Base-by-base conservation (phyloP, 1,140 invertebrate genomes). In the Heliconius melpomene region DNA sequence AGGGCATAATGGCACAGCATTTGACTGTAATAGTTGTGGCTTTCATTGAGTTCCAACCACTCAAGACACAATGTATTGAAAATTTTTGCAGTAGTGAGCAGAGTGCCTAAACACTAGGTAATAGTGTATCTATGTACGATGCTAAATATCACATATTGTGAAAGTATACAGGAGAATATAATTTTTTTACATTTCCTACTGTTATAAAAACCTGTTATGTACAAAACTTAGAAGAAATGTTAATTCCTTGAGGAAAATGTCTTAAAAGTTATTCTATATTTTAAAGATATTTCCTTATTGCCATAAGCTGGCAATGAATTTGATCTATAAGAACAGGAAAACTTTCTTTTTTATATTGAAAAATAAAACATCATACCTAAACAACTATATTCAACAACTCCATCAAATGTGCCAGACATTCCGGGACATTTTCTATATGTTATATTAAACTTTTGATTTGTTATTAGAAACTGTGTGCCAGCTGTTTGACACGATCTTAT, bases 381-480 rank as follows among this genome's bases (percentile, higher is more conserved):
- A 90, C 98, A 99, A 90, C 97, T 98, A 90, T 98, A 99, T 92
- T 99, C 98, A 7, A 98, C 98, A 83, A 97, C 97, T 93, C 98
- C 98, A 93, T 98, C 97, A 93, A 98, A 98, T 5, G 98, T 99
- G 52, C 97, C 98, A 32, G 95, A 95, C 95, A 96, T 96, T 72
- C 97, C 98, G 72, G 96, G 93, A 93, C 99, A 99, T 89, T 97
- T 96, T 80, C 97, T 97, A 90, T 99, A 99, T 9, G 97, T 98
- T 78, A 99, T 98, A 86, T 98, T 98, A 86, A 99, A 99, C 88
- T 99, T 98, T 91, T 99, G 98, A 95, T 99, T 99, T 40, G 98
- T 98, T 83, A 99, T 99, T 60, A 99, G 96, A 93, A 99, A 99
- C 91, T 99, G 98, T 18, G 98, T 98, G 79, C 98, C 99, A 52